Conservation (phyloP, 2,888 invertebrate genomes). For the Pseudococcus longispinus region DNA sequence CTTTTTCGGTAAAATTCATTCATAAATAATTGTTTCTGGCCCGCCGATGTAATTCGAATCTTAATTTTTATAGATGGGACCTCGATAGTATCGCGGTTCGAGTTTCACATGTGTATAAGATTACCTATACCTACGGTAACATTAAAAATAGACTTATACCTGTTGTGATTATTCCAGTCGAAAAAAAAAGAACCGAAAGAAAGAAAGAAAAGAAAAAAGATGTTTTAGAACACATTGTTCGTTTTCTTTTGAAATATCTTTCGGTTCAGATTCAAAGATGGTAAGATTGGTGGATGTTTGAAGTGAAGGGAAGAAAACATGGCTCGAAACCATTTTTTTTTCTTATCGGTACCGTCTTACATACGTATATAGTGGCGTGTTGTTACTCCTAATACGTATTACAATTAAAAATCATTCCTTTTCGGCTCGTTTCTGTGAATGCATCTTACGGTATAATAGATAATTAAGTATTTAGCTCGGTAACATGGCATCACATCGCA, state of each 20-base stretch:
- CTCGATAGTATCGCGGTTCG: not conserved
- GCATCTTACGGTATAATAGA: not conserved
- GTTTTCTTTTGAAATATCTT: slow-evolving; percentile 15
- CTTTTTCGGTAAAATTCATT: not conserved
- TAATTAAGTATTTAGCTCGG: slow-evolving; percentile 35
- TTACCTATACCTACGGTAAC: not conserved
- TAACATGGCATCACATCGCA: not conserved
- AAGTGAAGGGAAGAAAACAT: not conserved
- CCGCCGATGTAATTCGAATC: slow-evolving; percentile 8
- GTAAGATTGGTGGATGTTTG: not conserved
- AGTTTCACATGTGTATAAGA: not conserved
- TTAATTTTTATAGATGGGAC: not conserved
- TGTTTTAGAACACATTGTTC: not conserved
- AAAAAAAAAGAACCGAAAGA: not conserved
- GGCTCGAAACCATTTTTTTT: not conserved
- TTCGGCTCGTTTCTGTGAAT: slow-evolving; percentile 30
- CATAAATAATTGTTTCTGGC: not conserved
- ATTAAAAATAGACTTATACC: not conserved
- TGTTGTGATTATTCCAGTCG: not conserved
- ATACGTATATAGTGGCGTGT: not conserved
- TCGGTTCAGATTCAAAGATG: slow-evolving; percentile 3
- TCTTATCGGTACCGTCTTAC: not conserved
- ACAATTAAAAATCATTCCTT: slow-evolving; percentile 28
- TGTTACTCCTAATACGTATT: not conserved
- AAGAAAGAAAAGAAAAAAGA: not conserved